A percentile compares a stretch with the other conserved stretches of the same genome.
phyloP scores from a whole-genome alignment of 2,797 vertebrate species.

The Chloroceryle inda region DNA sequence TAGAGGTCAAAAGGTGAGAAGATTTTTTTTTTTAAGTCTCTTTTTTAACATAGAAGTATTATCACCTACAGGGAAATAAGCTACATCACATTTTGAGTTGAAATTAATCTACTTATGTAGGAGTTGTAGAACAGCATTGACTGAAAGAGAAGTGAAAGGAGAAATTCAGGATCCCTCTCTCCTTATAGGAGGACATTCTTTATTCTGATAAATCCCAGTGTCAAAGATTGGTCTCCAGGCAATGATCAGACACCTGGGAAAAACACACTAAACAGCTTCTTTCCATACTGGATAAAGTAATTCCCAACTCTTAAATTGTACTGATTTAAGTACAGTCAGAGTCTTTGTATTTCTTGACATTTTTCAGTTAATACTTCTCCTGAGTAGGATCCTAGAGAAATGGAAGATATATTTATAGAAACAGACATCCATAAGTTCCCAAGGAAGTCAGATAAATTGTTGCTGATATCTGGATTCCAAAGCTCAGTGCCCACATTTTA shows the following conservation, averaged over 20 bases:
- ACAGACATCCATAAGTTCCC: background rate
- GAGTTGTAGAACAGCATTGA: background rate
- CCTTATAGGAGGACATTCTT: background rate
- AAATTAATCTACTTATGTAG: background rate
- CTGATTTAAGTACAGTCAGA: background rate
- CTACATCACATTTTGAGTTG: background rate
- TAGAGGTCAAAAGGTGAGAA: background rate
- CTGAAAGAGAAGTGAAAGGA: background rate
- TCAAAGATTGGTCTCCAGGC: background rate
- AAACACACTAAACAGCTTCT: background rate
- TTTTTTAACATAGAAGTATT: background rate
- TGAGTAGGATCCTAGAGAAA: background rate
- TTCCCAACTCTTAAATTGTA: background rate
- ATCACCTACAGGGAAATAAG: background rate
- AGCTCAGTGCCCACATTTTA: background rate
- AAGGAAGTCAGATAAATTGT: background rate
- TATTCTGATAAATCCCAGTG: background rate
- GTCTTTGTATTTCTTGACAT: background rate
- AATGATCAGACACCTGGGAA: background rate
- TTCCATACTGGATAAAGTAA: background rate
- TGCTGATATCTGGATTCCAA: background rate
- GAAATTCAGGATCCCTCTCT: background rate
- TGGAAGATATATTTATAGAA: background rate
- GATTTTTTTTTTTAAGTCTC: background rate
- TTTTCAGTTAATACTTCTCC: background rate